Base-by-base conservation (phyloP, 2,888 invertebrate species). In the Drosophila nigricruria region DNA sequence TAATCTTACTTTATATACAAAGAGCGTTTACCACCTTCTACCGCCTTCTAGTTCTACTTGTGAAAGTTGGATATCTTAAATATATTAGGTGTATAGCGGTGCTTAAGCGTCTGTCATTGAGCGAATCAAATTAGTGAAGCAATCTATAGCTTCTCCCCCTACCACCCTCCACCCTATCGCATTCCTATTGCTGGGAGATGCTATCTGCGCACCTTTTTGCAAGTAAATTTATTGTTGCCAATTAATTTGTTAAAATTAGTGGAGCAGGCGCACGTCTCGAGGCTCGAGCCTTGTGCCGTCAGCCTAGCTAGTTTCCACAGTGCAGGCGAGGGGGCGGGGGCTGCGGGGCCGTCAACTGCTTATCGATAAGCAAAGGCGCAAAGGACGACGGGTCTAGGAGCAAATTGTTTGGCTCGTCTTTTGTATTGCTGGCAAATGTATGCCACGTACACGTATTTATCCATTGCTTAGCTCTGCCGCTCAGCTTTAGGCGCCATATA, bases 181-280 rank as follows among this genome's bases (percentile, higher is more conserved):
- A 76, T 54, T 43, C 58, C 59, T 2, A 52, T 52, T 36, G 52
- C 52, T 43, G 64, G 56, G 68, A 67, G 86, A 89, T 88, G 62
- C 72, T 88, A 87, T 89, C 86, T 68, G 77, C 62, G 69, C 83
- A 88, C 90, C 83, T 89, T 86, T 89, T 89, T 78, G 83, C 87
- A 79, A 81, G 75, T 61, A 45, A 89, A 90, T 90, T 90, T 91
- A 90, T 90, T 88, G 91, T 88, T 87, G 88, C 91, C 91, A 91
- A 90, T 90, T 90, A 90, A 91, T 90, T 90, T 91, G 90, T 91
- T 91, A 91, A 91, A 90, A 89, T 90, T 90, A 91, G 88, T 89
- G 70, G 86, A 85, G 67, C 73, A 69, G 63, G 79, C 79, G 65
- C 60, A 72, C 76, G 85, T 52, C 65, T 64, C 66, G 64, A 38